These are phyloP conservation scores for Parnassius smintheus DNA, from an alignment of 2,888 invertebrate genomes.

Conservation along the genomic window DNA sequence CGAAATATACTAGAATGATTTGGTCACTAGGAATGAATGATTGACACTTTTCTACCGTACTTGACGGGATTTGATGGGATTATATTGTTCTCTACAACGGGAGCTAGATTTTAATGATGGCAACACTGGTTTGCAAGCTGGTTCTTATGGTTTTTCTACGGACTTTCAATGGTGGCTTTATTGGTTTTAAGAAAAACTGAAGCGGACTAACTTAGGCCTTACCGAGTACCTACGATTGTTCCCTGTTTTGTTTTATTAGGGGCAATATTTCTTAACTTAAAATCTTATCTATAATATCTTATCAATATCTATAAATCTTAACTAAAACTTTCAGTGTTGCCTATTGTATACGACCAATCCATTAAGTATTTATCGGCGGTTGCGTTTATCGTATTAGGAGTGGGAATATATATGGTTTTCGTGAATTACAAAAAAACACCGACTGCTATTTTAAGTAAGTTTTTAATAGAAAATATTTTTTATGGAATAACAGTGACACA, in stretches of 20 bases:
- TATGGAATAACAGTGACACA: too few species aligned
- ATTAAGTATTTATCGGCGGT: slow-evolving; percentile 88
- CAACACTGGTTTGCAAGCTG: slow-evolving; percentile 94
- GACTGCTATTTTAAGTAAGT: slow-evolving; percentile 83
- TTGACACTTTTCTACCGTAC: too few species aligned
- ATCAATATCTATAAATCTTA: too few species aligned
- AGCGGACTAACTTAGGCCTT: slow-evolving; percentile 85
- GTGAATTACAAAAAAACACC: slow-evolving; percentile 86
- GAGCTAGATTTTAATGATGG: too few species aligned
- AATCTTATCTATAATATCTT: too few species aligned
- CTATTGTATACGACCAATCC: slow-evolving; percentile 88
- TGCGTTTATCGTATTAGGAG: slow-evolving; percentile 85
- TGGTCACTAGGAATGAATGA: too few species aligned
- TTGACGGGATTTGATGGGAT: too few species aligned
- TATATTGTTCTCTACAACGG: too few species aligned
- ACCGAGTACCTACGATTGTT: slow-evolving; percentile 86
- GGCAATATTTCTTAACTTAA: slow-evolving; percentile 86
- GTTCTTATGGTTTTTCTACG: slow-evolving; percentile 94
- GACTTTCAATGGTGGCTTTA: slow-evolving; percentile 89
- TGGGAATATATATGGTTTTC: slow-evolving; percentile 86
- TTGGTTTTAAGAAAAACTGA: slow-evolving; percentile 87
- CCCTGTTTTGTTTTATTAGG: slow-evolving; percentile 87
- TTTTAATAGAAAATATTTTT: slow-evolving; percentile 15
- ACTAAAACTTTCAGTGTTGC: slow-evolving; percentile 87
- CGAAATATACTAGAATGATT: too few species aligned